phyloP scores from a whole-genome alignment of 2,888 invertebrate genomes.

The Dilophus febrilis region DNA sequence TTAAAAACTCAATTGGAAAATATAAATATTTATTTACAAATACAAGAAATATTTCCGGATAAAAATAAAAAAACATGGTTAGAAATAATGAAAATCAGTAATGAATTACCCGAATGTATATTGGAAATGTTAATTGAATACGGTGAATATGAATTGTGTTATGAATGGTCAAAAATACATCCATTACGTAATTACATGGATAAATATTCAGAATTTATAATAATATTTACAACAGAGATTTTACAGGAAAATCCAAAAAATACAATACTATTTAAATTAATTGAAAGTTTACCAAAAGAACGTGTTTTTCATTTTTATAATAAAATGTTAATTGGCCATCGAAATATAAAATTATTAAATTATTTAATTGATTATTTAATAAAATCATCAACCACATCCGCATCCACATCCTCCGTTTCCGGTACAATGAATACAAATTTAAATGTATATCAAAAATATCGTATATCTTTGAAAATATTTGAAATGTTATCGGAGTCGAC shows the following conservation, averaged over 20 bases:
- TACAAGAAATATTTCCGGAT: slow-evolving; percentile 33
- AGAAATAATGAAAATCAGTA: slow-evolving; percentile 32
- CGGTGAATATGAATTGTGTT: slow-evolving; percentile 36
- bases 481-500: slow-evolving; percentile 31
- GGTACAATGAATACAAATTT: too few species aligned
- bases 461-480: slow-evolving; percentile 51
- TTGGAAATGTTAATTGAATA: slow-evolving; percentile 20
- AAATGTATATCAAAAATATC: slow-evolving; percentile 41
- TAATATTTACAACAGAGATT: slow-evolving; percentile 15
- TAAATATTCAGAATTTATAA: slow-evolving; percentile 15
- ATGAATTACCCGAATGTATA: slow-evolving; percentile 22
- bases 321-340: slow-evolving; percentile 42
- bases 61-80: slow-evolving; percentile 39
- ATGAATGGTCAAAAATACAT: slow-evolving; percentile 52
- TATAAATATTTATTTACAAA: slow-evolving; percentile 45
- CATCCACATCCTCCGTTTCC: too few species aligned
- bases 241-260: slow-evolving; percentile 22
- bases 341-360: slow-evolving; percentile 42
- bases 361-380: slow-evolving; percentile 45
- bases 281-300: slow-evolving; percentile 38
- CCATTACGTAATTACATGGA: slow-evolving; percentile 32
- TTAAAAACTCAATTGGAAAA: slow-evolving; percentile 41
- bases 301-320: slow-evolving; percentile 45
- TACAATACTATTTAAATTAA: slow-evolving; percentile 33
- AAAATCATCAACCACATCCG: slow-evolving; percentile 20